A percentile compares a stretch with the other conserved stretches of the same genome.
phyloP scores from a whole-genome alignment of 2,888 invertebrate species.

The Ectemnius continuus region DNA sequence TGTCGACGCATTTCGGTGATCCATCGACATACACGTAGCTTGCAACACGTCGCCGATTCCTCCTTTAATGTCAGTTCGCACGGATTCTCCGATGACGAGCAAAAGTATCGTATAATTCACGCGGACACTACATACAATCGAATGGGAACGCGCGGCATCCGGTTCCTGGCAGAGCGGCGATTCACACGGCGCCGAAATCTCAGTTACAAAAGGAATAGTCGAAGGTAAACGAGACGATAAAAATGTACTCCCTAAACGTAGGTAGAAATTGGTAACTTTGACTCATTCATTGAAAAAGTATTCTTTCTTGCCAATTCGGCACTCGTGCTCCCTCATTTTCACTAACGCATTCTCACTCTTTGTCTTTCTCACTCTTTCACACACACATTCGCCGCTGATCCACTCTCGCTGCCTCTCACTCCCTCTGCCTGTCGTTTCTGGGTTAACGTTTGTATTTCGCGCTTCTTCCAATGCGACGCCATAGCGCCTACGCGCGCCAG shows the following conservation, averaged over 20 bases:
- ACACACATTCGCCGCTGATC: slow-evolving; percentile 50
- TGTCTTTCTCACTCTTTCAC: slow-evolving; percentile 28
- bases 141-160: slow-evolving; percentile 47
- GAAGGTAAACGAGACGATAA: slow-evolving; percentile 75
- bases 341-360: slow-evolving; percentile 39
- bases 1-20: neutral
- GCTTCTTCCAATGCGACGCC: slow-evolving; percentile 41
- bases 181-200: slow-evolving; percentile 74
- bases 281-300: slow-evolving; percentile 77
- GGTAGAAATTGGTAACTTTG: slow-evolving; percentile 77
- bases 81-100: slow-evolving; percentile 11
- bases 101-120: slow-evolving; percentile 31
- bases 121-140: slow-evolving; percentile 21
- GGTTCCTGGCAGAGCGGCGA: slow-evolving; percentile 60
- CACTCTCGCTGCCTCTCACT: slow-evolving; percentile 34
- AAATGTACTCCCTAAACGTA: slow-evolving; percentile 74
- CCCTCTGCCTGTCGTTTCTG: slow-evolving; percentile 73
- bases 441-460: slow-evolving; percentile 67
- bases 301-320: slow-evolving; percentile 52
- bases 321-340: slow-evolving; percentile 38
- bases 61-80: neutral
- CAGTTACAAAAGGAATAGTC: slow-evolving; percentile 76
- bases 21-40: neutral
- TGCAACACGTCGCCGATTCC: neutral
- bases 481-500: slow-evolving; percentile 37